A percentile compares a stretch with the other conserved stretches of the same genome.
Evolutionary conservation across 2,797 vertebrate species (phyloP).

Genomic region (Enteromius unitaeniatus): DNA sequence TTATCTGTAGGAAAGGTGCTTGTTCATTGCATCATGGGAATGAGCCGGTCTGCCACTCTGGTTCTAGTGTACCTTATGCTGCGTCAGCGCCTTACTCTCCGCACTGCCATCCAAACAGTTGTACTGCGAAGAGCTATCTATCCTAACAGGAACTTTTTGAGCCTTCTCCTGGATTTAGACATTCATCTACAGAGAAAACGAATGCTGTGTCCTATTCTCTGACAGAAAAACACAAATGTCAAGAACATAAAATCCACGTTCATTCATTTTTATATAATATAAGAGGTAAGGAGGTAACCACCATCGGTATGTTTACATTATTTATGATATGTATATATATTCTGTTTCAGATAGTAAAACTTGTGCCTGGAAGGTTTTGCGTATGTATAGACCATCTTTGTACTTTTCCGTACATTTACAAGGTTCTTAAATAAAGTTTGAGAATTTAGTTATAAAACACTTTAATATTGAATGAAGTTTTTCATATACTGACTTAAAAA

Average conservation of each 20-base stretch:
- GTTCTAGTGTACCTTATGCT: constrained; percentile 93
- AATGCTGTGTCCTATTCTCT: constrained; percentile 79
- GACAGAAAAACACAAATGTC: constrained; percentile 50
- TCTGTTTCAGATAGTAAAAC: constrained; percentile 6
- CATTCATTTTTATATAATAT: constrained; percentile 15
- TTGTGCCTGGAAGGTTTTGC: constrained; percentile 24
- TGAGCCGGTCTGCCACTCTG: constrained; percentile 91
- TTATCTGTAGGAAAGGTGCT: constrained; percentile 86
- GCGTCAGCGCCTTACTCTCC: constrained; percentile 80
- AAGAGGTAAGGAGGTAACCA: constrained; percentile 3
- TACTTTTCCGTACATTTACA: constrained; percentile 34
- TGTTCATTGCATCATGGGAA: constrained; percentile 95
- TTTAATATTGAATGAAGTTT: constrained; percentile 10
- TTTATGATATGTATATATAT: constrained; percentile 11
- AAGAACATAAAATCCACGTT: not conserved
- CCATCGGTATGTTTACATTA: constrained; percentile 44
- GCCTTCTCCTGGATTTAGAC: constrained; percentile 77
- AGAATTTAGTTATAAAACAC: constrained; percentile 5
- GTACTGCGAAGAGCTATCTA: constrained; percentile 81
- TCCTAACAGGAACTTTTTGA: constrained; percentile 83
- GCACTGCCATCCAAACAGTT: constrained; percentile 82
- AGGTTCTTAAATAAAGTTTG: not conserved
- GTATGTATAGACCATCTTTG: constrained; percentile 24
- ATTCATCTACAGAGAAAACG: constrained; percentile 74
- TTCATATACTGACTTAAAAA: not conserved